These are phyloP conservation scores for Brachionus rubens DNA, from an alignment of 1,140 invertebrate species.

Conservation along the genomic window DNA sequence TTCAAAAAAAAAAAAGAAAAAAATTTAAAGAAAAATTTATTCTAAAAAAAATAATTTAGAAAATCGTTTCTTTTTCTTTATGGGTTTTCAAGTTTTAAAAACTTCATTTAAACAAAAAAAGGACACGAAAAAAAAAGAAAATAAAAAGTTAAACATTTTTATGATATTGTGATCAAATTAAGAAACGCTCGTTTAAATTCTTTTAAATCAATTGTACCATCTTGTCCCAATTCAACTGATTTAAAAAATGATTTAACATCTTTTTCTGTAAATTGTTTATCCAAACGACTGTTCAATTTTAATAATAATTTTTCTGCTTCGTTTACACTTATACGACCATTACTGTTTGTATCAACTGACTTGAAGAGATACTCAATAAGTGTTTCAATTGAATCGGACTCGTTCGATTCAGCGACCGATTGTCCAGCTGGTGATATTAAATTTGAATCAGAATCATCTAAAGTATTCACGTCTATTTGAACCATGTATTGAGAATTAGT, in stretches of 20 bases:
- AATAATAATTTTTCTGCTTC: conserved; percentile 14
- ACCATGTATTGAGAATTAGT: too few species aligned
- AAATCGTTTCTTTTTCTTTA: too few species aligned
- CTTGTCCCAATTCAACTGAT: not conserved
- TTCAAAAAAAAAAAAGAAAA: too few species aligned
- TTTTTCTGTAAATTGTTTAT: not conserved
- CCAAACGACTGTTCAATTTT: conserved; percentile 23
- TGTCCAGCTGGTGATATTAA: not conserved
- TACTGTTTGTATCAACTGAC: not conserved
- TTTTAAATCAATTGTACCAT: conserved; percentile 6
- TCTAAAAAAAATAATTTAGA: too few species aligned
- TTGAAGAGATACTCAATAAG: conserved; percentile 34
- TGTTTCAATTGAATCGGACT: conserved; percentile 24
- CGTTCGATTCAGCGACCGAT: not conserved
- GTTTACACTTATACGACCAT: not conserved
- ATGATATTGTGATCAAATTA: conserved; percentile 19
- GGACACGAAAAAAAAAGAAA: not conserved
- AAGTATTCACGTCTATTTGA: too few species aligned
- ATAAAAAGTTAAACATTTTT: not conserved
- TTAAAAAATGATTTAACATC: conserved; percentile 30
- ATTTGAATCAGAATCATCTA: not conserved
- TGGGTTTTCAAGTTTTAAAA: too few species aligned
- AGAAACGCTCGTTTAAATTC: conserved; percentile 30
- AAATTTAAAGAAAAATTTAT: too few species aligned
- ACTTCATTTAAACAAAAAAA: too few species aligned